Conservation (phyloP, 2,888 invertebrate species). For the Epirrhoe alternata region DNA sequence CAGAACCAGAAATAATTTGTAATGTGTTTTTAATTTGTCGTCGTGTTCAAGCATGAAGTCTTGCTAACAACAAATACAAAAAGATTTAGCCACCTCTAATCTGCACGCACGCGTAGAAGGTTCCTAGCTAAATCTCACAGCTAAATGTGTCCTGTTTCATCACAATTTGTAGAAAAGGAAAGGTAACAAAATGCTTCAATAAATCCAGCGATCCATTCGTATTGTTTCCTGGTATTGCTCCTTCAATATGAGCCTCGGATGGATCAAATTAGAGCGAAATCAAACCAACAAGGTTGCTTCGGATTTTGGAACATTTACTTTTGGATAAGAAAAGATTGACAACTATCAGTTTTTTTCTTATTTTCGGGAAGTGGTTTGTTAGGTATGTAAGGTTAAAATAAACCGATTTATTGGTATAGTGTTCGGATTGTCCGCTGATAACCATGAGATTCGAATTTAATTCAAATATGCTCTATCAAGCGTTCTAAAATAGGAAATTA, state of each 20-base stretch:
- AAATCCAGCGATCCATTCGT: slow-evolving; percentile 19
- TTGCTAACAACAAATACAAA: too few species aligned
- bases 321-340: neutral
- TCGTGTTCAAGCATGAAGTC: too few species aligned
- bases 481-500: neutral
- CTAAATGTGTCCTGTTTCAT: slow-evolving; percentile 2
- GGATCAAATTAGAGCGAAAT: slow-evolving; percentile 22
- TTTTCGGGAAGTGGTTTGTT: too few species aligned
- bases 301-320: neutral
- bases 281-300: slow-evolving; percentile 11
- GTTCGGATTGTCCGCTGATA: too few species aligned
- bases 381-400: too few species aligned
- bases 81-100: too few species aligned
- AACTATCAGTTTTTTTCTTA: too few species aligned
- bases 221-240: slow-evolving; percentile 35
- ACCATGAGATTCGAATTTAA: too few species aligned
- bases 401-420: too few species aligned
- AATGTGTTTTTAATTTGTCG: too few species aligned
- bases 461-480: neutral
- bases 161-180: slow-evolving; percentile 22
- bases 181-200: slow-evolving; percentile 15
- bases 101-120: neutral
- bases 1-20: too few species aligned
- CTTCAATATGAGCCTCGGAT: slow-evolving; percentile 28
- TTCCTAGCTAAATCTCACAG: neutral